Base-by-base conservation (phyloP, 2,113 vertebrate genomes). In the Ophiodon elongatus region DNA sequence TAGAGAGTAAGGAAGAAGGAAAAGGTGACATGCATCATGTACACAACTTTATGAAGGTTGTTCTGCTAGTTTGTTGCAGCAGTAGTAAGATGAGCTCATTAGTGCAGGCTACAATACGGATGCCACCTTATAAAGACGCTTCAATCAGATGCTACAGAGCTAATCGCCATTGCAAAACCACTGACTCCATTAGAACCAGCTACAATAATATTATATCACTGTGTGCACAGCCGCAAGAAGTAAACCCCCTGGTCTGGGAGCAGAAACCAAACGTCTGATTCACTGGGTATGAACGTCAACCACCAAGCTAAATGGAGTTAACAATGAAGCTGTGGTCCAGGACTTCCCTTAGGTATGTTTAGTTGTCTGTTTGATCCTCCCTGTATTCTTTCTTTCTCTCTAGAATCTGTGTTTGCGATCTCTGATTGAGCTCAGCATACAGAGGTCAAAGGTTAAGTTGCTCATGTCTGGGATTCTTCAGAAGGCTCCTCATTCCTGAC, bases 391-490 rank as follows among this genome's bases (percentile, higher is more conserved):
- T 76, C 83, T 54, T 66, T 64, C 17, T 54, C 64, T 62, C 17
- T 57, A 37, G 35, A 89, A 89, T 88, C 86, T 76, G 31, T 82
- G 88, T 85, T 92, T 86, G 85, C 33, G 1, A 88, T 89, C 83
- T 85, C 70, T 88, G 80, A 88, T 82, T 87, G 50, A 85, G 83
- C 57, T 82, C 84, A 60, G 73, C 62, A 82, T 39, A 47, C 84
- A 69, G 64, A 59, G 90, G 93, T 91, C 79, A 92, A 43, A 84
- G 90, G 89, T 92, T 80, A 94, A 92, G 82, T 89, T 70, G 66
- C 76, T 84, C n/a, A 76, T 8, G 73, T 93, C 92, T 91, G 90
- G 91, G 64, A 91, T 85, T 87, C 83, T 74, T 93, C 88, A 92
- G 70, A 91, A 76, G 57, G 59, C 73, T 76, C 72, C 84, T 86